Evolutionary conservation across 53 echinoderm and acorn worm genomes (phyloP).

Genomic region (Hippasteria phrygiana): DNA sequence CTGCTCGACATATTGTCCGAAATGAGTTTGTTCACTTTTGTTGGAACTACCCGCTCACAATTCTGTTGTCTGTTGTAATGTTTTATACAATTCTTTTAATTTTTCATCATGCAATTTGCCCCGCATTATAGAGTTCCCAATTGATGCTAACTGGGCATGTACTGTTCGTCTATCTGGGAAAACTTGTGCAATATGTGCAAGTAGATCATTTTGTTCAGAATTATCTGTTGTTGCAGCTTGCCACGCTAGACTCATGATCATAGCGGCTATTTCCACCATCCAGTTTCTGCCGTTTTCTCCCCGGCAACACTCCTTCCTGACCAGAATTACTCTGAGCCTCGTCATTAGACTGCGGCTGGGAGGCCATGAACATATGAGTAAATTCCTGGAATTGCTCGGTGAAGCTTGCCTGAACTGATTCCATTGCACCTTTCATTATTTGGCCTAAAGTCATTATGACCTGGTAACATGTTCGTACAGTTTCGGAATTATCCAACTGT

Average conservation of each 20-base stretch:
- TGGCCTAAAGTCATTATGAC: not conserved
- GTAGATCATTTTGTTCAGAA: too few species aligned
- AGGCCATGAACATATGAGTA: not conserved
- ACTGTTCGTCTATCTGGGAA: constrained; percentile 12
- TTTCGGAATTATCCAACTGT: constrained; percentile 3
- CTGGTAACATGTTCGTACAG: not conserved
- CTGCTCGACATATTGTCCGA: constrained; percentile 8
- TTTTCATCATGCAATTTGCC: constrained; percentile 12
- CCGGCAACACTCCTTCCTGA: not conserved
- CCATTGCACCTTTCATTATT: constrained; percentile 7
- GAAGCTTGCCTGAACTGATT: not conserved
- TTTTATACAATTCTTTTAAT: too few species aligned
- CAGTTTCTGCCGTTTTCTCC: not conserved
- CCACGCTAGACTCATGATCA: not conserved
- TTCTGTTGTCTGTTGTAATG: too few species aligned
- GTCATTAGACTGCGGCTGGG: not conserved
- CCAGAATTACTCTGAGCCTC: not conserved
- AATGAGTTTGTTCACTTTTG: constrained; percentile 26
- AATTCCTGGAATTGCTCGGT: not conserved
- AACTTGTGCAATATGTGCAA: not conserved
- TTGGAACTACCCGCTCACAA: too few species aligned
- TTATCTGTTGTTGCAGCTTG: not conserved
- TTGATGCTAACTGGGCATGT: constrained; percentile 31
- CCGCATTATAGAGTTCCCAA: constrained; percentile 7
- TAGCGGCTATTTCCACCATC: not conserved